Evolutionary conservation across 1,140 invertebrate species (phyloP).

Genomic region (Globodera rostochiensis): DNA sequence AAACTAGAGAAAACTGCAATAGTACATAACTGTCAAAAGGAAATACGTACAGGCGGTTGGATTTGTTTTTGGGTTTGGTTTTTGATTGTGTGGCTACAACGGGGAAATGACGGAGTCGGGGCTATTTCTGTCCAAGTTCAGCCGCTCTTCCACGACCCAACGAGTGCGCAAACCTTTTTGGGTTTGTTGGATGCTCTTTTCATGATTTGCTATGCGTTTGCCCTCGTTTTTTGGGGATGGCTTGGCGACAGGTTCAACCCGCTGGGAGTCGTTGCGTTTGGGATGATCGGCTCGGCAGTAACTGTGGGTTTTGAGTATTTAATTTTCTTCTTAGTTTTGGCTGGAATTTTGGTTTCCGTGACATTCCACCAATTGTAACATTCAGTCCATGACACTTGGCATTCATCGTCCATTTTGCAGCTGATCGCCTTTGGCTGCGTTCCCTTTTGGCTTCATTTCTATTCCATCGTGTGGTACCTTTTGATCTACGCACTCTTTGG

Average conservation of each 20-base stretch:
- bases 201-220: slow-evolving; percentile 69
- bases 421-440: slow-evolving; percentile 69
- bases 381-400: background rate
- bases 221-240: slow-evolving; percentile 69
- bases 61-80: no score
- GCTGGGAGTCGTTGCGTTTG: slow-evolving; percentile 67
- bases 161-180: slow-evolving; percentile 67
- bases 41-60: no score
- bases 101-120: background rate
- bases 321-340: background rate
- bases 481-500: slow-evolving; percentile 66
- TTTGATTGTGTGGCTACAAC: no score
- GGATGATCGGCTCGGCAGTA: slow-evolving; percentile 68
- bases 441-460: slow-evolving; percentile 67
- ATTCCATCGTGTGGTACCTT: slow-evolving; percentile 67
- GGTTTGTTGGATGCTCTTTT: slow-evolving; percentile 69
- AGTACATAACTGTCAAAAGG: no score
- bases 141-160: slow-evolving; percentile 66
- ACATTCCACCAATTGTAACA: background rate
- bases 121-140: slow-evolving; percentile 46
- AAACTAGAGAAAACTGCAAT: no score
- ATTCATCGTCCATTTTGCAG: slow-evolving; percentile 52
- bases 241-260: slow-evolving; percentile 69
- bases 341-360: slow-evolving; percentile 16
- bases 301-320: slow-evolving; percentile 61